Conservation (phyloP, 2,113 vertebrate genomes). For the Gallinago paraguaiae region DNA sequence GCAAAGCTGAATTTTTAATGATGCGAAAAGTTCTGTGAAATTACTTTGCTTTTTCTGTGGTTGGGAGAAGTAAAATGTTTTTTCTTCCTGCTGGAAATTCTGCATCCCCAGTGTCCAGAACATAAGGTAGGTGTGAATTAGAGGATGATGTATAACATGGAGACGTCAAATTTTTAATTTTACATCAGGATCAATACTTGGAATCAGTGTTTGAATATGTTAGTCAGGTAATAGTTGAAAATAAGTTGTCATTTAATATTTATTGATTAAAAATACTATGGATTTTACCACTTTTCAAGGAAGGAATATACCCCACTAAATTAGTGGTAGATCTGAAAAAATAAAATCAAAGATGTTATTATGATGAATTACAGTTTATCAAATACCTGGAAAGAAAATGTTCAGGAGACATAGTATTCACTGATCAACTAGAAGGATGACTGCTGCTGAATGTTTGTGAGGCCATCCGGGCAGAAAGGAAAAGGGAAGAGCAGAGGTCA, state of each 20-base stretch:
- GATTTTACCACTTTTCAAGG: not conserved
- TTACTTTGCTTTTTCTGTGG: not conserved
- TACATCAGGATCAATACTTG: not conserved
- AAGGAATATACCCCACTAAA: not conserved
- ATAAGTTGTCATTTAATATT: not conserved
- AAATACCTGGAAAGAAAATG: not conserved
- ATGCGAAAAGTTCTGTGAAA: not conserved
- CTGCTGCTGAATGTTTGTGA: not conserved
- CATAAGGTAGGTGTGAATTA: not conserved
- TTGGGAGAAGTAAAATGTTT: not conserved
- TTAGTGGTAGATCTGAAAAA: not conserved
- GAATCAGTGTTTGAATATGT: not conserved
- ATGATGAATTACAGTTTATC: not conserved
- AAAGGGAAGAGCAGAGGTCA: not conserved
- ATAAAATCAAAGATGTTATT: not conserved
- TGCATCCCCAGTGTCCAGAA: not conserved
- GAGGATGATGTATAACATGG: not conserved
- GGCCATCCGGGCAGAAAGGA: not conserved
- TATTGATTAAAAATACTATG: not conserved
- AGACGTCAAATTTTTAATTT: not conserved
- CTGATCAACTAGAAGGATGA: not conserved
- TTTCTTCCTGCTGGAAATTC: not conserved
- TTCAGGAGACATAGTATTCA: not conserved
- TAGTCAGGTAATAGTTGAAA: not conserved
- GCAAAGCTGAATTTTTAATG: not conserved